Evolutionary conservation across 2,888 invertebrate genomes (phyloP), one percentile per base, ranked within the genome.

Genomic region (Heliconius ethilla): DNA sequence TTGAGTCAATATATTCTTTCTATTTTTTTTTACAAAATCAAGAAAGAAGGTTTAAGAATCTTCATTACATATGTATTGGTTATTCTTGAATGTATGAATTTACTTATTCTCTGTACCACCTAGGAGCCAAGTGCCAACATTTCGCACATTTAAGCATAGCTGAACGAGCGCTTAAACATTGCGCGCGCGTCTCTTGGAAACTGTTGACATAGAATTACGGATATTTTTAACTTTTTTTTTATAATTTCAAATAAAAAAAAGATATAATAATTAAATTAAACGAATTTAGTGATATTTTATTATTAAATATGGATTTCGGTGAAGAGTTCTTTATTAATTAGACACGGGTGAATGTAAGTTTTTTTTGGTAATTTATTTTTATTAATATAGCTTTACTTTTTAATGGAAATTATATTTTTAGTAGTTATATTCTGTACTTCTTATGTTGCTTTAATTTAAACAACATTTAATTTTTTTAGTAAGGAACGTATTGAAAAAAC

Each of bases 281-380:
- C 6, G 9, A 63, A 40, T 25, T 5, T 25, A 27, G 3, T 62
- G 33, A 18, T 62, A 7, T 66, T 51, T 67, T n/a, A 22, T 22
- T 67, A n/a, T 69, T 22, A 25, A 15, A 18, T 15, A 59, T n/a
- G 75, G 67, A 75, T 69, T 75, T 75, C 69, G 27, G 75, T 75
- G 25, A 65, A 40, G 22, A 29, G 18, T 65, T 27, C 25, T 40
- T 74, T 37, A 55, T 75, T 67, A 51, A 40, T n/a, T 22, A 27
- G 15, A 6, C 4, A 27, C 65, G 22, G 45, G 18, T 51, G 11
- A 65, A 22, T 65, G 75, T 75, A 66, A 45, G 75, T 66, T 33
- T 29, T 66, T 75, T 65, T 29, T 27, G 51, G 29, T 55, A 22
- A 22, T 33, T 66, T 67, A 37, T 67, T 37, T 37, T n/a, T 37